Base-by-base conservation (phyloP, 2,888 invertebrate species). In the Syrphus vitripennis region DNA sequence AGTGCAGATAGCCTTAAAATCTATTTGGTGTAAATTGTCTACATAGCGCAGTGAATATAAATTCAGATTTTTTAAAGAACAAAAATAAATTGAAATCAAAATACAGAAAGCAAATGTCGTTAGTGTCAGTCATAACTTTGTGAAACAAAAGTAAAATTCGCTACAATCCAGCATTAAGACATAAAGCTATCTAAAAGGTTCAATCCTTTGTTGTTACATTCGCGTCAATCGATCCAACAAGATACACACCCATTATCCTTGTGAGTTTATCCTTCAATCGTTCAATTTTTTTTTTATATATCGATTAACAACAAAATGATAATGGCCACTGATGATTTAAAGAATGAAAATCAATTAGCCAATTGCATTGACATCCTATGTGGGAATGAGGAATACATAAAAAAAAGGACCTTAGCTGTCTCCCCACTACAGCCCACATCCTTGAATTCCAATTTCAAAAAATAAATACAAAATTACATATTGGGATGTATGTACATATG, bases 271-370 rank as follows among this genome's bases (percentile, higher is more conserved):
- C 88, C 88, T 88, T 89, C 89, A 83, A 88, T 89, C n/a, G 21
- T 21, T 89, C n/a, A 50, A n/a, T 67, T 50, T 24, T 63, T 31
- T 42, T 57, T 0, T 9, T 9, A 34, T 10, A 34, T 76, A 71
- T 67, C 72, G 71, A 72, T 55, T 69, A 53, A 65, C 65, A 81
- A 84, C 76, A 84, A 61, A 81, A 72, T 69, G 72, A 81, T 89
- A 89, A 83, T 88, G 88, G 83, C 61, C 76, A 86, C 76, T 87
- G 87, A 81, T 88, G 89, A 83, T 82, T 88, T 72, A 87, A 89
- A 90, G 90, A 90, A 91, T 89, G 89, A 90, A 87, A 91, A 91
- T 91, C 91, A 91, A 91, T 91, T 91, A 91, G 91, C 91, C 91
- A 90, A 91, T 91, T 91, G 90, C 91, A 90, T 89, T 90, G 83